Base-by-base conservation (phyloP, 2,888 invertebrate species). In the Leptinotarsa juncta region DNA sequence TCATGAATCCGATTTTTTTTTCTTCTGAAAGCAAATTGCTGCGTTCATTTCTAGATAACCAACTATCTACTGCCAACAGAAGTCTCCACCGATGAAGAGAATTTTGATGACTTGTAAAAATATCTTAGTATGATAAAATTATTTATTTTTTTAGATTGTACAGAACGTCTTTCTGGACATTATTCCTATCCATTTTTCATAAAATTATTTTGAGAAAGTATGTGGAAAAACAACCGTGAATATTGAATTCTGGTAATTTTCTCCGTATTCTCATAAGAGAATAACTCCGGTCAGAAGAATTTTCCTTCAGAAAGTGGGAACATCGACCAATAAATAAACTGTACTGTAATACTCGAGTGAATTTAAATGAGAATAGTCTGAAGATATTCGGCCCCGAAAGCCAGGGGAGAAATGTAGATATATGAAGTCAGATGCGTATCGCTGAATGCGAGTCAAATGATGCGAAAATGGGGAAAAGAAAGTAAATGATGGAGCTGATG, bases 401-500 rank as follows among this genome's bases (percentile, higher is more conserved):
- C 26, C 55, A 18, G 18, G 55, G 68, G 79, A 79, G 78, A 80
- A 77, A 80, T 80, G 78, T 80, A 79, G 79, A 79, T 80, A 79
- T 68, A 51, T 68, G 68, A 80, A 80, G 80, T 82, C 80, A 81
- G 83, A 83, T 82, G 83, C 81, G 82, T 82, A 83, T 80, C 81
- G 82, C 79, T 76, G 80, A 81, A 82, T 78, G 81, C 82, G 82
- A 75, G 81, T 83, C 82, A 84, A 84, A 84, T 84, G 84, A 83
- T 80, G 82, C 81, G 83, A 83, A 84, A 84, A 82, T 82, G 82
- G 82, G 83, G 82, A 82, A 82, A 84, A 83, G 81, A 79, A 78
- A 77, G 79, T 78, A 81, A 75, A 82, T 80, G 82, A 83, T 82
- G 80, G 82, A 23, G 57, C 20, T 57, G 57, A 57, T 57, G 57